Conservation (phyloP, 1,140 invertebrate species). For the Limonius californicus region DNA sequence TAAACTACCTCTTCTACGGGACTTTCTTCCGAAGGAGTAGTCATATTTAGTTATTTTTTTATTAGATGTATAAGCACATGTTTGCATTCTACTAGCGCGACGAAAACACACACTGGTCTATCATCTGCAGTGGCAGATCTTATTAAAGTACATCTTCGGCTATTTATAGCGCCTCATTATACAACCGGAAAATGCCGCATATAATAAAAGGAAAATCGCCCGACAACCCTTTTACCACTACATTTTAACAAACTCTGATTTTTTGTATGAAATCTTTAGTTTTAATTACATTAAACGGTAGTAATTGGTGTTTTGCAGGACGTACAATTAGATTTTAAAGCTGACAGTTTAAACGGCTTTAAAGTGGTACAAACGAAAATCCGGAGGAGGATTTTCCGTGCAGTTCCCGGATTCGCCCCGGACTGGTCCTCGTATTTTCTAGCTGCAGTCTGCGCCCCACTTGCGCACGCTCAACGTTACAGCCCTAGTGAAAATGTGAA, state of each 20-base stretch:
- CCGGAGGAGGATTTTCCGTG: slow-evolving; percentile 8
- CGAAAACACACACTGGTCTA: slow-evolving; percentile 16
- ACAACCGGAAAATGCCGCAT: not conserved
- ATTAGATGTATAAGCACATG: not conserved
- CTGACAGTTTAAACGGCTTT: not conserved
- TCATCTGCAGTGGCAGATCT: slow-evolving; percentile 14
- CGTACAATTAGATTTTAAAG: not conserved
- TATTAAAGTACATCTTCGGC: slow-evolving; percentile 20
- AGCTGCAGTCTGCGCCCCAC: slow-evolving; percentile 27
- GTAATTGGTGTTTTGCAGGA: not conserved
- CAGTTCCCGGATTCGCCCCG: slow-evolving; percentile 35
- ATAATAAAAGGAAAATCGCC: not conserved
- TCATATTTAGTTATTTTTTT: slow-evolving; percentile 53
- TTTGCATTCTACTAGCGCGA: slow-evolving; percentile 16
- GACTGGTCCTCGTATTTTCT: slow-evolving; percentile 28
- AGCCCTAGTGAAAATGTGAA: slow-evolving; percentile 5
- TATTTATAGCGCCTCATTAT: slow-evolving; percentile 22
- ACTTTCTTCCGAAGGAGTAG: slow-evolving; percentile 79
- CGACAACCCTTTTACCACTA: too few relatives aligned
- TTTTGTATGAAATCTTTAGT: not conserved
- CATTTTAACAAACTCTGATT: not conserved
- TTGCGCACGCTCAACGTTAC: slow-evolving; percentile 25
- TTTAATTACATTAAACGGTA: not conserved
- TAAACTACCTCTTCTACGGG: slow-evolving; percentile 79
- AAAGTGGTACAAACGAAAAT: slow-evolving; percentile 5